phyloP scores from a whole-genome alignment of 1,140 invertebrate species.

The Liolophura sinensis region DNA sequence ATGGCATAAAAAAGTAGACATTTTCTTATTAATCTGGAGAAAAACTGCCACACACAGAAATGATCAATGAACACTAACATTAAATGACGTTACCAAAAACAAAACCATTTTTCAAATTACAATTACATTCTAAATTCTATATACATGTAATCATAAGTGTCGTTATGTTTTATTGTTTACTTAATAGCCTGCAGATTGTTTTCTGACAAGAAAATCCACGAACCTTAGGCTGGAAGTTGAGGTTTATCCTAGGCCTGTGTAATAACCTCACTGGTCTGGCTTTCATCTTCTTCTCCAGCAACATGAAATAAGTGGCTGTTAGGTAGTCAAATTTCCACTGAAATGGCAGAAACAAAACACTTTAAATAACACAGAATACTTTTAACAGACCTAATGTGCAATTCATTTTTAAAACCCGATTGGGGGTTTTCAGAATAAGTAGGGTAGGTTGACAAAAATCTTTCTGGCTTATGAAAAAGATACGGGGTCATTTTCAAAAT shows the following conservation, averaged over 20 bases:
- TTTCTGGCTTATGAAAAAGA: not conserved
- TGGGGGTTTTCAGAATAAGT: not conserved
- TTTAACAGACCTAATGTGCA: not conserved
- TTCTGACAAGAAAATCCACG: too few species aligned
- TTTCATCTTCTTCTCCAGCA: conserved; percentile 69
- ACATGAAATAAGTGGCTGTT: conserved; percentile 77
- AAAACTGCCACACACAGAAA: too few species aligned
- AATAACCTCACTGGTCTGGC: conserved; percentile 60
- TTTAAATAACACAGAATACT: not conserved
- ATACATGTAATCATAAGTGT: too few species aligned
- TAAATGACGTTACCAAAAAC: too few species aligned
- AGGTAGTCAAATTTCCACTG: conserved; percentile 75
- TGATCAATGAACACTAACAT: too few species aligned
- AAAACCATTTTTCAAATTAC: too few species aligned
- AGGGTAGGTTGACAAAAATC: not conserved
- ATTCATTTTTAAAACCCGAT: not conserved
- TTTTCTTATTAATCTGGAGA: too few species aligned
- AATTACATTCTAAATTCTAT: too few species aligned
- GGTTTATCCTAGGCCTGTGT: conserved; percentile 27
- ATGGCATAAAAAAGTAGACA: too few species aligned
- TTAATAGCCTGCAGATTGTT: too few species aligned
- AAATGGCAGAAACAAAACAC: conserved; percentile 31
- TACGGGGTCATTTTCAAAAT: too few species aligned
- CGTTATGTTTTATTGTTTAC: too few species aligned
- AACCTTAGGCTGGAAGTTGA: not conserved